phyloP scores from a whole-genome alignment of 2,797 vertebrate species.

The Falco concolor region DNA sequence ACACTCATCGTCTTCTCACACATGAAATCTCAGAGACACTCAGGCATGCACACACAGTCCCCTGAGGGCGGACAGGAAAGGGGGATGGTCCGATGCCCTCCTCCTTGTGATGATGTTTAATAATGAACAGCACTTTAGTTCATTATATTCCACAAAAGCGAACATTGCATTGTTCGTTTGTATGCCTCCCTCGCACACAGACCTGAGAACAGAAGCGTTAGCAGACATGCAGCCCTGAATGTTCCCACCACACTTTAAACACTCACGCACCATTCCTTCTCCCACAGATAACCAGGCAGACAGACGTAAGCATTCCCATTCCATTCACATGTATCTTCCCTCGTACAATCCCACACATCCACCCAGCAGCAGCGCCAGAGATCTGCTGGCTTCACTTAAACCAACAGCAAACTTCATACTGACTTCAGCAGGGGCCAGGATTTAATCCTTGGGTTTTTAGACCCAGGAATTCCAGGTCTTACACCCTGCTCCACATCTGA shows the following conservation, averaged over 20 bases:
- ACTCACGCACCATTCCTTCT: background rate
- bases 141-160: background rate
- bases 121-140: background rate
- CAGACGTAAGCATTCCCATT: background rate
- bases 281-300: background rate
- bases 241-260: background rate
- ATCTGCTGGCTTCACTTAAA: background rate
- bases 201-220: background rate
- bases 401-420: background rate
- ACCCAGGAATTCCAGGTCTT: background rate
- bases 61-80: background rate
- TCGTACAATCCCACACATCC: background rate
- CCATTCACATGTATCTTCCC: background rate
- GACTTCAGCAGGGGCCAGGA: background rate
- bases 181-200: background rate
- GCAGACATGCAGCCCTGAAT: background rate
- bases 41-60: slow-evolving; percentile 24
- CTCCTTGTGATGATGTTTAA: background rate
- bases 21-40: background rate
- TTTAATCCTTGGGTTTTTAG: background rate
- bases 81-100: background rate
- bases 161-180: accelerated
- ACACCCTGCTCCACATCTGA: background rate
- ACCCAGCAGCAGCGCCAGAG: background rate
- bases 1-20: background rate